phyloP scores from a whole-genome alignment of 2,113 vertebrate genomes.

The Macroglossus sobrinus region DNA sequence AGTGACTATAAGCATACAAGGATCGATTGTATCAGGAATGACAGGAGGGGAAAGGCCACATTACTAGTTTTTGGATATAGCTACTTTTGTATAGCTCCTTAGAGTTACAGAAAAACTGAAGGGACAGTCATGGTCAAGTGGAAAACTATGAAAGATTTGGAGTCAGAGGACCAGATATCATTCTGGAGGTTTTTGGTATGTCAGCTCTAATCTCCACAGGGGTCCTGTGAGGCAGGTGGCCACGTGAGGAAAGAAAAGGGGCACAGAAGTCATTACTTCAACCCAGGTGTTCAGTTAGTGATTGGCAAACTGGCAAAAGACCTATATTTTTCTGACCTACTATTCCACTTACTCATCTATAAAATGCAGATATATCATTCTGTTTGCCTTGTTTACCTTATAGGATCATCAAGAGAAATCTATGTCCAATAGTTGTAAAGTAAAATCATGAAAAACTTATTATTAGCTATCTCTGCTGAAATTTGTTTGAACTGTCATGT shows the following conservation, averaged over 20 bases:
- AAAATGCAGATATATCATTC: not conserved
- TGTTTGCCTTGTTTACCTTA: not conserved
- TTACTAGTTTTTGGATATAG: not conserved
- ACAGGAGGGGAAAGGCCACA: not conserved
- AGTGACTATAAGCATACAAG: not conserved
- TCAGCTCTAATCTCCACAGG: not conserved
- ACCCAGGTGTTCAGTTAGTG: not conserved
- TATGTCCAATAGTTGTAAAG: not conserved
- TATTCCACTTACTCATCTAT: not conserved
- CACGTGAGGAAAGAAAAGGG: not conserved
- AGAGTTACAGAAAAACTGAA: not conserved
- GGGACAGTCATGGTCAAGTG: not conserved
- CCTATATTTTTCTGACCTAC: not conserved
- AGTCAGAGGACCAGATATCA: not conserved
- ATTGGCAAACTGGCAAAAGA: not conserved
- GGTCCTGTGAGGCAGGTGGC: not conserved
- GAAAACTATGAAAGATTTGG: not conserved
- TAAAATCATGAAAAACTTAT: not conserved
- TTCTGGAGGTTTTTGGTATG: not conserved
- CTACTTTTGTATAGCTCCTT: not conserved
- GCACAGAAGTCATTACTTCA: not conserved
- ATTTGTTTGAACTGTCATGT: constrained; percentile 8
- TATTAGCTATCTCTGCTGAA: not conserved
- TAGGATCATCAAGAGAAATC: not conserved
- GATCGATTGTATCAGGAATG: not conserved